A percentile compares a stretch with the other conserved stretches of the same genome.
Evolutionary conservation across 2,113 vertebrate genomes (phyloP).

Genomic region (Nicator chloris): DNA sequence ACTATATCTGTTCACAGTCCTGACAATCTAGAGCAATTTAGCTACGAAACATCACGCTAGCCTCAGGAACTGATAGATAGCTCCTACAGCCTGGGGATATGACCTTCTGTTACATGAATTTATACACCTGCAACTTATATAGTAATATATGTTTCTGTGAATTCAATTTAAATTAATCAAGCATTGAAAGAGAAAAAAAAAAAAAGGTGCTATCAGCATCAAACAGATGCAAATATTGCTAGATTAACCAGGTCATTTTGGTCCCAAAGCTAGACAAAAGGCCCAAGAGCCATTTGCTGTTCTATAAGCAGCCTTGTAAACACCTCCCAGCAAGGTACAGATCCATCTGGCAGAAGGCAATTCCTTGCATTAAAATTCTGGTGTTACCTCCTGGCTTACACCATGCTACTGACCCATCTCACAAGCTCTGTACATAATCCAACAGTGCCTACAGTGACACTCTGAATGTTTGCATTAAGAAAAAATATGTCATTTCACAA

Average conservation of each 20-base stretch:
- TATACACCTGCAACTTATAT: neutral
- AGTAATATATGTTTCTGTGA: neutral
- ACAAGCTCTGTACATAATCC: neutral
- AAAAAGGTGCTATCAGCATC: neutral
- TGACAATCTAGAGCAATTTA: neutral
- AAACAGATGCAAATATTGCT: neutral
- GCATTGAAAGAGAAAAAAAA: neutral
- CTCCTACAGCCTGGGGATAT: neutral
- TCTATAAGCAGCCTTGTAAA: neutral
- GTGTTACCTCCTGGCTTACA: neutral
- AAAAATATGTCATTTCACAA: neutral
- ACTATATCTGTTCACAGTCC: neutral
- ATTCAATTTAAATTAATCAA: neutral
- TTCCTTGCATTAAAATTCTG: neutral
- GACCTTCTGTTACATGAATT: neutral
- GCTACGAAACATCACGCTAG: neutral
- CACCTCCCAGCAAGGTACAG: neutral
- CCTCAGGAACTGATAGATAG: neutral
- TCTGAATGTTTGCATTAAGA: neutral
- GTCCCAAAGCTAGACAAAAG: neutral
- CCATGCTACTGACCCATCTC: neutral
- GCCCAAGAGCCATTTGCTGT: neutral
- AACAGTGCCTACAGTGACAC: neutral
- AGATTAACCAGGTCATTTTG: neutral
- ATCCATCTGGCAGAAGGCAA: neutral